Percentiles rank a stretch among this genome's conserved stretches.
phyloP scores from a whole-genome alignment of 2,113 vertebrate genomes.

The Corvus moneduloides region DNA sequence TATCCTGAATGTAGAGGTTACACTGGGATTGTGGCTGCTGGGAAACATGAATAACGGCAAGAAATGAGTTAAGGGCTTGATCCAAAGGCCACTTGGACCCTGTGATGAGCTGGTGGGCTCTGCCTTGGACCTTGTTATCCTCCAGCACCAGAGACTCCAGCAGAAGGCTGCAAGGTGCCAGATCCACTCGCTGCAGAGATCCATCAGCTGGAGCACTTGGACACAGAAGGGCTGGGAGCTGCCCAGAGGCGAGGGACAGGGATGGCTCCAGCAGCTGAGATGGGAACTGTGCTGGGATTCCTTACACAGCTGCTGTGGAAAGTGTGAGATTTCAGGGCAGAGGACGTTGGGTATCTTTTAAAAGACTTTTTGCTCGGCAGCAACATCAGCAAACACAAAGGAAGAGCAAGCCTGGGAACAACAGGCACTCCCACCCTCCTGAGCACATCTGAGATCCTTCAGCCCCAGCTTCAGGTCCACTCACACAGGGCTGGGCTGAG shows the following conservation, averaged over 20 bases:
- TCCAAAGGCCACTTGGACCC: not conserved
- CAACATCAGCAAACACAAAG: not conserved
- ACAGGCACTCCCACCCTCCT: not conserved
- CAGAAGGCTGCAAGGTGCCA: not conserved
- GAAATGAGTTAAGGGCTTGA: not conserved
- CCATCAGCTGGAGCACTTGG: not conserved
- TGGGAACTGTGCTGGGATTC: not conserved
- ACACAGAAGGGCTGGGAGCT: not conserved
- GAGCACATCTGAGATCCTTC: not conserved
- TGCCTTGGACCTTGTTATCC: not conserved
- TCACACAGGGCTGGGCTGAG: not conserved
- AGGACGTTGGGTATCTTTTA: not conserved
- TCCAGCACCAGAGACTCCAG: not conserved
- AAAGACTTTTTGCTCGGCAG: not conserved
- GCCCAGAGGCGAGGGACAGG: not conserved
- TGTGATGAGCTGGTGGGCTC: not conserved
- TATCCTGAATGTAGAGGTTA: not conserved
- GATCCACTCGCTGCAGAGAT: not conserved
- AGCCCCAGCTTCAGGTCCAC: not conserved
- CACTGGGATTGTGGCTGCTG: not conserved
- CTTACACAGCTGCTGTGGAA: not conserved
- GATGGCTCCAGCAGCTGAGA: rapidly evolving
- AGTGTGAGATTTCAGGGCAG: not conserved
- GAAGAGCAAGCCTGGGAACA: not conserved
- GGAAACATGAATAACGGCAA: not conserved